These are phyloP conservation scores for Desmophyllum pertusum DNA, from an alignment of 92 coral and sea anemone genomes.

Conservation along the genomic window DNA sequence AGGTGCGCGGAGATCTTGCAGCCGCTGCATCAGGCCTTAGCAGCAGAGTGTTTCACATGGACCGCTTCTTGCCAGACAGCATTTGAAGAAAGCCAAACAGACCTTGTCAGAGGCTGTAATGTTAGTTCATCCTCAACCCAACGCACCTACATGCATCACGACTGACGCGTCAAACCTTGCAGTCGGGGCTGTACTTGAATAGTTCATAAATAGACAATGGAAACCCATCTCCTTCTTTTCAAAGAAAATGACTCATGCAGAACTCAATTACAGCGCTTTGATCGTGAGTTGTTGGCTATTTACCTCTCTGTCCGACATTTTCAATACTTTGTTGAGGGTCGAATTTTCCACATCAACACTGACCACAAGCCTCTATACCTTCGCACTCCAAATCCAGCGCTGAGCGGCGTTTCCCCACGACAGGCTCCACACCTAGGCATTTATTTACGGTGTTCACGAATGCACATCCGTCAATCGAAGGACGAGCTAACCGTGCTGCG, in stretches of 20 bases:
- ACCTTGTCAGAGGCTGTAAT: slow-evolving; percentile 7
- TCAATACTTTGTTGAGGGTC: slow-evolving; percentile 57
- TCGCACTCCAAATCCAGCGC: slow-evolving; percentile 56
- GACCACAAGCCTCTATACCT: slow-evolving; percentile 67
- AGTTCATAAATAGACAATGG: slow-evolving; percentile 47
- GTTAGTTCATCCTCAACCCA: slow-evolving; percentile 18
- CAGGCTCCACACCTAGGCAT: slow-evolving; percentile 56
- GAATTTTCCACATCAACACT: slow-evolving; percentile 44
- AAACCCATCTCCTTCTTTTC: slow-evolving; percentile 60
- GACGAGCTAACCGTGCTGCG: not conserved
- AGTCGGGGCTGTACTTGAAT: slow-evolving; percentile 30
- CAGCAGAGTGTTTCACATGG: slow-evolving; percentile 25
- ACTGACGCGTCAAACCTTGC: slow-evolving; percentile 46
- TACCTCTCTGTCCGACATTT: slow-evolving; percentile 54
- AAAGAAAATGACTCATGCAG: slow-evolving; percentile 43
- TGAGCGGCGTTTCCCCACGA: slow-evolving; percentile 54
- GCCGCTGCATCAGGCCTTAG: slow-evolving; percentile 16
- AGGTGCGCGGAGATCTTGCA: not conserved
- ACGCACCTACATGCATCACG: slow-evolving; percentile 29
- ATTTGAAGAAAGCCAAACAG: slow-evolving; percentile 3
- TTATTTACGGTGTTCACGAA: slow-evolving; percentile 58
- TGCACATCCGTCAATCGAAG: slow-evolving; percentile 28
- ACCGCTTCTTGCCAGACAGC: slow-evolving; percentile 1
- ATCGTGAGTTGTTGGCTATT: slow-evolving; percentile 43
- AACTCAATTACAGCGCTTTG: slow-evolving; percentile 63